Percentiles rank a stretch among this genome's conserved stretches.
Evolutionary conservation across 1,140 invertebrate species (phyloP).

Genomic region (Drosophila kikkawai): DNA sequence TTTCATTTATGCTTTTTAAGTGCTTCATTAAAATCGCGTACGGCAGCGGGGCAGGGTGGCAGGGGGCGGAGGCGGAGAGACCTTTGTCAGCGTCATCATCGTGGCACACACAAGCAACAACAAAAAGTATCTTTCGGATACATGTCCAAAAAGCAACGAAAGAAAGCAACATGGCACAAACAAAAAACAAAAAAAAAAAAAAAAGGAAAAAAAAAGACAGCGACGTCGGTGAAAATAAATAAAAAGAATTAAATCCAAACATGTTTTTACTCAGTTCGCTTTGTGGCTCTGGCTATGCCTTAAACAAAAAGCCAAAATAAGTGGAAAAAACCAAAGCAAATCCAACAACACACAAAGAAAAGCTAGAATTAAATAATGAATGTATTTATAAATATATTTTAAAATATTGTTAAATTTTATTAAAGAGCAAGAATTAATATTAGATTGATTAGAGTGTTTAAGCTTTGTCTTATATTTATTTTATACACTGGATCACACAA

Average conservation of each 20-base stretch:
- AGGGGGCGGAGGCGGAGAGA: conserved; percentile 46
- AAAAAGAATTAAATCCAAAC: conserved; percentile 81
- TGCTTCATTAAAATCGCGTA: conserved; percentile 83
- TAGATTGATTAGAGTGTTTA: neutral
- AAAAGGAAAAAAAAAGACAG: conserved; percentile 46
- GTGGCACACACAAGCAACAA: conserved; percentile 49
- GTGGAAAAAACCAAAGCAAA: conserved; percentile 39
- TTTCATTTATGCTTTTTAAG: conserved; percentile 83
- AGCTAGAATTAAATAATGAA: neutral
- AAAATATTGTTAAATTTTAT: too few relatives aligned
- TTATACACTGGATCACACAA: too few relatives aligned
- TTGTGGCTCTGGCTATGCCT: conserved; percentile 51
- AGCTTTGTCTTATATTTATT: neutral
- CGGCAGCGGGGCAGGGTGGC: conserved; percentile 40
- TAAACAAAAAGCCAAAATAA: conserved; percentile 39
- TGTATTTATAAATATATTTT: neutral
- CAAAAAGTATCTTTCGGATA: conserved; percentile 77
- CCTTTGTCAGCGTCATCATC: conserved; percentile 80
- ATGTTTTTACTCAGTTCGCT: conserved; percentile 70
- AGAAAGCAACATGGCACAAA: conserved; percentile 65
- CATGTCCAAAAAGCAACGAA: conserved; percentile 77
- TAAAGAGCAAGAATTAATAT: too few relatives aligned
- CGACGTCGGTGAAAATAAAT: conserved; percentile 67
- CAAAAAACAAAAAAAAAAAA: conserved; percentile 44
- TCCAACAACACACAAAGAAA: conserved; percentile 30